These are phyloP conservation scores for Enteromius radiatus DNA, from an alignment of 2,797 vertebrate genomes.

Conservation along the genomic window DNA sequence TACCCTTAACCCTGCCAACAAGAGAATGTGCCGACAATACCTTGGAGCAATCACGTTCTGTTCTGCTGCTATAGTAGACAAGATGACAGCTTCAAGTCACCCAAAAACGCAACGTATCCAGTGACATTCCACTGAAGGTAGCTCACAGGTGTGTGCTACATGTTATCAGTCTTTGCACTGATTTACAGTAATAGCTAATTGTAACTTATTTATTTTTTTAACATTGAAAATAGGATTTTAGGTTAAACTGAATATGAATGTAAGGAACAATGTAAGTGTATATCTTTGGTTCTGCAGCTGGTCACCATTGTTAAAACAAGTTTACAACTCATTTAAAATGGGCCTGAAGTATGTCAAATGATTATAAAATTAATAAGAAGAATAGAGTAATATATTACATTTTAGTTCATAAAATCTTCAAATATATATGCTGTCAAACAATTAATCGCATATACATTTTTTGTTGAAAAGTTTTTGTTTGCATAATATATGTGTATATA, in stretches of 20 bases:
- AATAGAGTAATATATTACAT: too few relatives aligned
- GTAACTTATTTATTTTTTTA: background rate
- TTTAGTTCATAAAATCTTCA: too few relatives aligned
- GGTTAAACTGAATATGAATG: constrained; percentile 1
- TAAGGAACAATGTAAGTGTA: background rate
- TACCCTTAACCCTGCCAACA: constrained; percentile 44
- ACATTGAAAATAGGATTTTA: background rate
- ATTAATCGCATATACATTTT: too few relatives aligned
- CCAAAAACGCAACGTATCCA: background rate
- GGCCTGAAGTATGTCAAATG: background rate
- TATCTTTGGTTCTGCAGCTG: background rate
- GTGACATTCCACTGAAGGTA: constrained; percentile 1
- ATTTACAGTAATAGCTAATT: background rate
- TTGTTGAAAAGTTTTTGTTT: too few relatives aligned
- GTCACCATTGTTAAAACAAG: background rate
- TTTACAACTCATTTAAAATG: background rate
- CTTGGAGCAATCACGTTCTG: constrained; percentile 22
- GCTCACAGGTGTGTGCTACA: background rate
- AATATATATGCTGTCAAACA: too few relatives aligned
- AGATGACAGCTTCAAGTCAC: constrained; percentile 31
- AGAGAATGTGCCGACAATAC: constrained; percentile 36
- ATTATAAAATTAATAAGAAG: background rate
- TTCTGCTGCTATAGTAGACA: constrained; percentile 12
- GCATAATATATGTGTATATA: too few relatives aligned
- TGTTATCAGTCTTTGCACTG: background rate